Evolutionary conservation across 1,140 invertebrate genomes (phyloP).

Genomic region (Dreissena polymorpha): DNA sequence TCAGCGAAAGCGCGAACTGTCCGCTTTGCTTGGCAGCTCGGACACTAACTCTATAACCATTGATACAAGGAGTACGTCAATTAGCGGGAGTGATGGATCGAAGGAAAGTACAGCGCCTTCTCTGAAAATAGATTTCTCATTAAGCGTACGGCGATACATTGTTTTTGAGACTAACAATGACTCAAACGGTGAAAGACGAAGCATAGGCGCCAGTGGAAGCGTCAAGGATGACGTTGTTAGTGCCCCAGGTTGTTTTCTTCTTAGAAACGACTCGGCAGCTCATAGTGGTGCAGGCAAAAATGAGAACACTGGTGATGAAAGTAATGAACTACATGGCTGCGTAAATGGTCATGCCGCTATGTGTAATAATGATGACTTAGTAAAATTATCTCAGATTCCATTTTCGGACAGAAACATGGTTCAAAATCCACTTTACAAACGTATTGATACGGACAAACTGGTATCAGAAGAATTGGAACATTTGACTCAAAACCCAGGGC

Average conservation of each 20-base stretch:
- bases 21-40: constrained; percentile 56
- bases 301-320: too few species aligned
- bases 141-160: background rate
- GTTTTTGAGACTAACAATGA: constrained; percentile 5
- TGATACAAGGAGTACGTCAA: background rate
- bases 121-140: constrained; percentile 2
- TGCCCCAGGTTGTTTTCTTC: background rate
- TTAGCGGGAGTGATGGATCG: background rate
- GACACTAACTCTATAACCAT: constrained; percentile 9
- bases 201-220: constrained; percentile 41
- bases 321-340: too few species aligned
- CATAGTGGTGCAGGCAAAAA: too few species aligned
- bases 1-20: constrained; percentile 55
- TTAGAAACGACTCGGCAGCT: background rate
- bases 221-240: constrained; percentile 32
- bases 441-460: too few species aligned
- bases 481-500: too few species aligned
- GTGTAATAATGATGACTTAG: too few species aligned
- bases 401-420: too few species aligned
- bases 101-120: constrained; percentile 17
- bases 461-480: too few species aligned
- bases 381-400: too few species aligned
- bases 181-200: constrained; percentile 19
- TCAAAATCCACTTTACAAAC: too few species aligned
- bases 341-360: too few species aligned